Evolutionary conservation across 2,888 invertebrate genomes (phyloP).

Genomic region (Sinohyriopsis cumingii): DNA sequence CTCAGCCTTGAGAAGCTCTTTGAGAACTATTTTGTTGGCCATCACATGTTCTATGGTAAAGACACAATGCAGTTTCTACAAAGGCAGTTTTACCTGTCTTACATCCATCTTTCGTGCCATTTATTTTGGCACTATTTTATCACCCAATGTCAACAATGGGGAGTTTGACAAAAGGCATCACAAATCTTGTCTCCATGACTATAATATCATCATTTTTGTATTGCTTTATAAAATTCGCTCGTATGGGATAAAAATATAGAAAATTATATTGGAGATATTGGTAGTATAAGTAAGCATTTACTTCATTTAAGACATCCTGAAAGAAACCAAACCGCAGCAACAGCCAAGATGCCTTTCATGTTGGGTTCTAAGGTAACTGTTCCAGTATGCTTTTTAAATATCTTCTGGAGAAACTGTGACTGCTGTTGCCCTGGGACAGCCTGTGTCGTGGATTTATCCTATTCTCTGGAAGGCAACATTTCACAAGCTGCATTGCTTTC

Average conservation of each 20-base stretch:
- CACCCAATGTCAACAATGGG: too few species aligned
- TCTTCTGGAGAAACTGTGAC: background rate
- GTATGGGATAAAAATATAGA: conserved; percentile 8
- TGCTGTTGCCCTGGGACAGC: conserved; percentile 4
- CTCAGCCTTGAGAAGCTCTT: conserved; percentile 6
- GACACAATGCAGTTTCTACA: conserved; percentile 14
- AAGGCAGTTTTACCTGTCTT: conserved; percentile 16
- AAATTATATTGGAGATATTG: conserved; percentile 17
- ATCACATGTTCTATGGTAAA: conserved; percentile 11
- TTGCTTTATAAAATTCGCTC: too few species aligned
- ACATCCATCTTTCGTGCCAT: conserved; percentile 28
- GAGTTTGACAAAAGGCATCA: too few species aligned
- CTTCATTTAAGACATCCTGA: conserved; percentile 15
- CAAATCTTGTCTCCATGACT: too few species aligned
- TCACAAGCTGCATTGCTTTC: conserved; percentile 7
- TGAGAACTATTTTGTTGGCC: conserved; percentile 8
- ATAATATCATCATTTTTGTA: too few species aligned
- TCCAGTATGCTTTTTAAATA: conserved; percentile 6
- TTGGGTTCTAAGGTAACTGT: conserved; percentile 5
- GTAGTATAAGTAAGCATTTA: conserved; percentile 19
- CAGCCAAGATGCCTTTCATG: conserved; percentile 3
- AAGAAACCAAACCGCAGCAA: conserved; percentile 7
- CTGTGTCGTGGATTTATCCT: background rate
- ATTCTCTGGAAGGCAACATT: conserved; percentile 1
- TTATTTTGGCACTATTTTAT: conserved; percentile 15